A percentile compares a stretch with the other conserved stretches of the same genome.
Evolutionary conservation across 2,888 invertebrate genomes (phyloP).

Genomic region (Brachylomia viminalis): DNA sequence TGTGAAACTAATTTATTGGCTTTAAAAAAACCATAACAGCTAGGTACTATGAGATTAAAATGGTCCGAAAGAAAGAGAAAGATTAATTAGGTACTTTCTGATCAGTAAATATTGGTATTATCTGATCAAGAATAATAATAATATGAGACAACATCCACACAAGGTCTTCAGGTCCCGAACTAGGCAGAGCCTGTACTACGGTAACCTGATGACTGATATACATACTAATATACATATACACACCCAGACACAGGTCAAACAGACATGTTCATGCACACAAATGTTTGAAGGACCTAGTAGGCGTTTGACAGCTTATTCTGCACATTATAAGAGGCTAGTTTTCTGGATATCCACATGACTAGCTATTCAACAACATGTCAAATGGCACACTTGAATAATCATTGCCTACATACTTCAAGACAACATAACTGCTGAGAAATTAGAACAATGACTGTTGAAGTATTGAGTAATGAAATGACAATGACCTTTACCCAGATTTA

Average conservation of each 20-base stretch:
- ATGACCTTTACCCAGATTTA: constrained; percentile 1
- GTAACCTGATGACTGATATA: too few species aligned
- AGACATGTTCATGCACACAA: too few species aligned
- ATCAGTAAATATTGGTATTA: too few species aligned
- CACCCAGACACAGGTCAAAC: too few species aligned
- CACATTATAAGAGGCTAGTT: background rate
- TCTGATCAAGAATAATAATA: too few species aligned
- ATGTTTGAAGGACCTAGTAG: background rate
- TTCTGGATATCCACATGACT: background rate
- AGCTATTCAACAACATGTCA: background rate
- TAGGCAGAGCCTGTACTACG: too few species aligned
- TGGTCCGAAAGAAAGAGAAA: too few species aligned
- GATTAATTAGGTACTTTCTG: too few species aligned
- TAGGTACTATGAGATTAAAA: too few species aligned
- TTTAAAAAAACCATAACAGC: background rate
- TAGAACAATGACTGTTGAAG: background rate
- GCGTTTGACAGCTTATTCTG: background rate
- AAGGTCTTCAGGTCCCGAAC: too few species aligned
- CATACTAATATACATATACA: too few species aligned
- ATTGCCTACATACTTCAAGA: constrained; percentile 17
- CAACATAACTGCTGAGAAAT: background rate
- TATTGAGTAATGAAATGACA: background rate
- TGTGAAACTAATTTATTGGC: background rate
- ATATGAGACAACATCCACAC: too few species aligned
- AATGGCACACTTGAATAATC: background rate